These are phyloP conservation scores for Pionites leucogaster DNA, from an alignment of 2,113 vertebrate species.

Conservation along the genomic window DNA sequence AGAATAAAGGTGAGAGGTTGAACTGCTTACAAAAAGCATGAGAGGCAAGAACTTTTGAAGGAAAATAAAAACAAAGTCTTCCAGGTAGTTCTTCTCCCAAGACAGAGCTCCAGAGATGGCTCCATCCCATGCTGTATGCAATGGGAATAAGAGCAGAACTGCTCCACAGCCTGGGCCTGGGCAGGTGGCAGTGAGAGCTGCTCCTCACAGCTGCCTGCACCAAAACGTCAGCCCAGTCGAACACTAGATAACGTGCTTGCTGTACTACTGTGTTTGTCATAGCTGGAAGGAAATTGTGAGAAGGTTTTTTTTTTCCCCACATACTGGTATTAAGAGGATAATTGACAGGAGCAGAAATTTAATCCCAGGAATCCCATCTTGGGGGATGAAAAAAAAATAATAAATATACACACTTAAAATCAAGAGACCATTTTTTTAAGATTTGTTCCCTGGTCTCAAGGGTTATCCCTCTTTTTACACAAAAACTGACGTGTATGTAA, in stretches of 20 bases:
- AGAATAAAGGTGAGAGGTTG: neutral
- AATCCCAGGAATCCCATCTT: neutral
- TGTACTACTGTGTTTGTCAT: neutral
- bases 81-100: accelerated
- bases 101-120: accelerated
- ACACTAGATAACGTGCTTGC: accelerated
- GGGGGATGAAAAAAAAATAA: neutral
- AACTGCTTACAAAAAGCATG: neutral
- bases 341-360: neutral
- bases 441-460: neutral
- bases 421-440: neutral
- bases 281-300: neutral
- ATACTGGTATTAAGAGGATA: neutral
- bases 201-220: neutral
- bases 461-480: neutral
- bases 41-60: neutral
- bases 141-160: neutral
- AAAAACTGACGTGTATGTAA: neutral
- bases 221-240: neutral
- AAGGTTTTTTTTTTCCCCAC: neutral
- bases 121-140: accelerated
- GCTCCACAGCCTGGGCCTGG: accelerated
- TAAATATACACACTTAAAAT: neutral
- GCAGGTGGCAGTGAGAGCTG: neutral
- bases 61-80: neutral